phyloP scores from a whole-genome alignment of 2,888 invertebrate species.

The Gymnocheta viridis region DNA sequence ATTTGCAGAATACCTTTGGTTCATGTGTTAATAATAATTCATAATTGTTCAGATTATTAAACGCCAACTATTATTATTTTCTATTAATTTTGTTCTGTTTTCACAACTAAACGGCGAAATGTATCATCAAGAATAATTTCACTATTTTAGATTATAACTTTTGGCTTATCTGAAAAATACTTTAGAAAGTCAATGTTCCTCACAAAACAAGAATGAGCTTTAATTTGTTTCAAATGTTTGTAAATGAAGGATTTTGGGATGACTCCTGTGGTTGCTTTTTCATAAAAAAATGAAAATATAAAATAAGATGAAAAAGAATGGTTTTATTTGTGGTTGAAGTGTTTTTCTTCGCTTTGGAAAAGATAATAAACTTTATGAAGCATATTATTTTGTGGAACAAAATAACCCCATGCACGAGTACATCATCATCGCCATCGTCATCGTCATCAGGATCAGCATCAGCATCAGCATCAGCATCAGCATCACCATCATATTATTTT shows the following conservation, averaged over 20 bases:
- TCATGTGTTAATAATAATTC: no score
- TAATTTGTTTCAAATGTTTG: neutral
- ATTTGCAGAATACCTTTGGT: no score
- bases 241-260: neutral
- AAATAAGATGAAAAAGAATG: neutral
- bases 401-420: conserved; percentile 8
- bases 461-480: neutral
- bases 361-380: conserved; percentile 21
- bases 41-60: no score
- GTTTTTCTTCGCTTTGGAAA: neutral
- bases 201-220: neutral
- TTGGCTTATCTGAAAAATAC: neutral
- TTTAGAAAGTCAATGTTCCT: neutral
- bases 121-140: neutral
- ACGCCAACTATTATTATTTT: neutral
- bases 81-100: neutral
- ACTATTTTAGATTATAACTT: neutral
- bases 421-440: neutral
- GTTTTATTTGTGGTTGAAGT: neutral
- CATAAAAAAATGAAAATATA: neutral
- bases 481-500: conserved; percentile 14
- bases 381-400: conserved; percentile 22
- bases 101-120: no score
- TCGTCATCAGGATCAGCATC: neutral
- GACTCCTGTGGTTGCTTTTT: conserved; percentile 16